phyloP scores from a whole-genome alignment of 2,888 invertebrate genomes.

The Acanthopleura granulata region DNA sequence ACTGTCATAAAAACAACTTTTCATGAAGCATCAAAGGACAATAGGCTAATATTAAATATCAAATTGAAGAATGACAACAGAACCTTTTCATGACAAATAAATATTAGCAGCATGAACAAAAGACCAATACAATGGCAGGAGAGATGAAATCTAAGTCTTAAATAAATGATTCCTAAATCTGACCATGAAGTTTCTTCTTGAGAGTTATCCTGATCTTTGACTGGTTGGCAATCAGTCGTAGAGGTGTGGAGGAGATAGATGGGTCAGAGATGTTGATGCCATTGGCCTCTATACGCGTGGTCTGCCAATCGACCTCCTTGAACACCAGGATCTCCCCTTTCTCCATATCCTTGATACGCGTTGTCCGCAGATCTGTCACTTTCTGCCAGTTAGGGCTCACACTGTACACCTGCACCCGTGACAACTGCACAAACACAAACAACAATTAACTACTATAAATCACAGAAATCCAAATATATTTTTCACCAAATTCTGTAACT shows the following conservation, averaged over 20 bases:
- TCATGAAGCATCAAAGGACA: no score
- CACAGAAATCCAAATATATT: no score
- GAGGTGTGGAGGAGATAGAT: constrained; percentile 76
- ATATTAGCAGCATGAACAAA: not conserved
- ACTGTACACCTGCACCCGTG: constrained; percentile 92
- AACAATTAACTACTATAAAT: no score
- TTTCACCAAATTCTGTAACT: no score
- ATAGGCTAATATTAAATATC: no score
- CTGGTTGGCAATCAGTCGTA: constrained; percentile 92
- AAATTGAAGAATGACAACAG: constrained; percentile 63
- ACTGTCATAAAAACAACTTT: no score
- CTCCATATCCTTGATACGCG: constrained; percentile 90
- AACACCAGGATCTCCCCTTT: constrained; percentile 93
- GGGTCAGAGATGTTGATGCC: constrained; percentile 72
- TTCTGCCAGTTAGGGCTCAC: constrained; percentile 91
- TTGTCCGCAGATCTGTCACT: constrained; percentile 85
- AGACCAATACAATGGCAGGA: not conserved
- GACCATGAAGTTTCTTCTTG: constrained; percentile 91
- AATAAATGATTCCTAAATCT: constrained; percentile 23
- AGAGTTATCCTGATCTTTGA: constrained; percentile 95
- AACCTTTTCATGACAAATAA: not conserved
- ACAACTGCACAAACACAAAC: constrained; percentile 79
- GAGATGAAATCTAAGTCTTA: not conserved
- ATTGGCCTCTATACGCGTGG: constrained; percentile 95
- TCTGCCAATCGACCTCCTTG: constrained; percentile 95